phyloP scores from a whole-genome alignment of 2,797 vertebrate genomes.

The Nannoperca australis region DNA sequence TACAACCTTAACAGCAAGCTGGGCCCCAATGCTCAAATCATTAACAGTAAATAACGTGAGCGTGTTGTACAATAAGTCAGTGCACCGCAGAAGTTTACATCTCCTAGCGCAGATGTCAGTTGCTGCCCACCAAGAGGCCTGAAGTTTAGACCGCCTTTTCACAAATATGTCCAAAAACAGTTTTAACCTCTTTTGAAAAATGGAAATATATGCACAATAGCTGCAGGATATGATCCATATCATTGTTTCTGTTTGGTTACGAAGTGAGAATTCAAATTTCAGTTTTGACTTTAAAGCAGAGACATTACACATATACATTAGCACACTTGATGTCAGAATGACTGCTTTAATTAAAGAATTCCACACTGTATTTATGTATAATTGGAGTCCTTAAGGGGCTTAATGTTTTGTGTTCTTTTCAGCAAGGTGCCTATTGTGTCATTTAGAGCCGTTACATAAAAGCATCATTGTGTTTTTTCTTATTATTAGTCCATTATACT shows the following conservation, averaged over 20 bases:
- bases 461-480: slow-evolving; percentile 42
- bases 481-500: slow-evolving; percentile 52
- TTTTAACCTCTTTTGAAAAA: not conserved
- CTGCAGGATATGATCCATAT: not conserved
- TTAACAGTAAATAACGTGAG: not conserved
- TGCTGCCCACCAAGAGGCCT: not conserved
- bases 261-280: not conserved
- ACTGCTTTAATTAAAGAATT: slow-evolving; percentile 15
- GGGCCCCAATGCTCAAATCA: not conserved
- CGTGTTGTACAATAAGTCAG: too few species aligned
- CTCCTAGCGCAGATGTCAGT: too few species aligned
- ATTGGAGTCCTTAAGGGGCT: slow-evolving; percentile 39
- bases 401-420: slow-evolving; percentile 39
- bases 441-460: slow-evolving; percentile 41
- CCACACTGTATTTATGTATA: slow-evolving; percentile 26
- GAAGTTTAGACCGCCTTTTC: not conserved
- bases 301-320: not conserved
- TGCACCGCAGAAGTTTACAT: too few species aligned
- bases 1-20: not conserved
- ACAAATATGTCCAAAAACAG: not conserved
- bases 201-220: not conserved
- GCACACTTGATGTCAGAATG: slow-evolving; percentile 19
- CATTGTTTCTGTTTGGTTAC: not conserved
- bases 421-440: slow-evolving; percentile 44
- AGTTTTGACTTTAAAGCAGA: not conserved